Evolutionary conservation across 2,797 vertebrate genomes (phyloP), one percentile per base, ranked within the genome.

Genomic region (Zenarchopterus dispar): DNA sequence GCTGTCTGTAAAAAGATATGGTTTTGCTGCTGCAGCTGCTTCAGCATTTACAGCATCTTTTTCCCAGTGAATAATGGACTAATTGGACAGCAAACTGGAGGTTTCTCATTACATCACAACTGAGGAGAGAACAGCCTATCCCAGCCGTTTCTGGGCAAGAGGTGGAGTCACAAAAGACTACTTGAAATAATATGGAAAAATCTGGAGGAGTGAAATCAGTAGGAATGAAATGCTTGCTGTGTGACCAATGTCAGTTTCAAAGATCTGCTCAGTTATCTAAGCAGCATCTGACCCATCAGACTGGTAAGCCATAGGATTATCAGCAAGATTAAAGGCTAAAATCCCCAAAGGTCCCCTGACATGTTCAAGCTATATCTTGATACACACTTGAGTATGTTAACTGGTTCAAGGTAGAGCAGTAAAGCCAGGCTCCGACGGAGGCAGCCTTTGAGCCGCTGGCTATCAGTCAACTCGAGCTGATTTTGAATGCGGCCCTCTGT

Each of bases 381-480:
- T 64, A 72, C 67, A 54, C 23, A n/a, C 33, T 61, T 24, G n/a
- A 60, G 16, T 55, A 42, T 53, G 31, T 70, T 46, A 28, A 22
- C 56, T 56, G 53, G 61, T 48, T 26, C 77, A 48, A 61, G 44
- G 67, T 28, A 58, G 52, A 60, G 48, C 55, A 54, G 55, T 41
- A 51, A 45, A 66, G 71, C 70, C 56, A 28, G 60, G 63, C 69
- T 78, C 67, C 62, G 74, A 74, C 46, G 62, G 73, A 75, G 28
- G 50, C 44, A 31, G 70, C 55, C 19, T 13, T 63, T 67, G 45
- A 47, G 68, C 78, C 24, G 17, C 70, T 54, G 78, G 75, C 73
- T 43, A 78, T 82, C 78, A 80, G 75, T 85, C 78, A 84, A 28
- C 80, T 50, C 71, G 62, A 55, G 77, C 80, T 81, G 77, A 73